Evolutionary conservation across 2,797 vertebrate genomes (phyloP).

Genomic region (Catamblyrhynchus diadema): DNA sequence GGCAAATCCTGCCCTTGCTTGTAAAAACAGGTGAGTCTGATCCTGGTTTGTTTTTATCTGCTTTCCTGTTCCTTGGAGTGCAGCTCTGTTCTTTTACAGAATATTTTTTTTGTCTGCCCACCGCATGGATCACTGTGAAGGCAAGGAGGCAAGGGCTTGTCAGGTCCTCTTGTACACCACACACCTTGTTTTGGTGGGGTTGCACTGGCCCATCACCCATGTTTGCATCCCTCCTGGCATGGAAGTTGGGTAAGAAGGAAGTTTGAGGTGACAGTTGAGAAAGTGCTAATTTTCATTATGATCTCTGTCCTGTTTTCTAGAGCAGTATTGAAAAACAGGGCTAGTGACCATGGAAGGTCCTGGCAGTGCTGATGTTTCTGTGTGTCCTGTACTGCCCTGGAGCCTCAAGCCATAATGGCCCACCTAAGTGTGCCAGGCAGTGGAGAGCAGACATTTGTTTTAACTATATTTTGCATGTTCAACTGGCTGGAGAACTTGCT

Average conservation of each 20-base stretch:
- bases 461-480: background rate
- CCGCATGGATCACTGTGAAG: background rate
- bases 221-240: background rate
- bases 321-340: background rate
- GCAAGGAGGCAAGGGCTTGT: background rate
- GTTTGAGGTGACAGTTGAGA: background rate
- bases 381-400: background rate
- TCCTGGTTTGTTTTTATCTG: background rate
- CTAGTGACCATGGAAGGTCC: background rate
- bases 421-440: background rate
- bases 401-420: background rate
- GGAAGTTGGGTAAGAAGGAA: background rate
- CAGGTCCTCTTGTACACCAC: background rate
- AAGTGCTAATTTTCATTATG: background rate
- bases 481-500: background rate
- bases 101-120: background rate
- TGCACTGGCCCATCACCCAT: background rate
- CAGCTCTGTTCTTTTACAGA: background rate
- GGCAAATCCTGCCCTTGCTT: background rate
- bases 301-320: background rate
- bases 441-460: background rate
- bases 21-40: background rate
- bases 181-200: background rate
- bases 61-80: background rate
- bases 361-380: fast-evolving